These are phyloP conservation scores for Gasterosteus nipponicus DNA, from an alignment of 2,113 vertebrate species.

Conservation along the genomic window DNA sequence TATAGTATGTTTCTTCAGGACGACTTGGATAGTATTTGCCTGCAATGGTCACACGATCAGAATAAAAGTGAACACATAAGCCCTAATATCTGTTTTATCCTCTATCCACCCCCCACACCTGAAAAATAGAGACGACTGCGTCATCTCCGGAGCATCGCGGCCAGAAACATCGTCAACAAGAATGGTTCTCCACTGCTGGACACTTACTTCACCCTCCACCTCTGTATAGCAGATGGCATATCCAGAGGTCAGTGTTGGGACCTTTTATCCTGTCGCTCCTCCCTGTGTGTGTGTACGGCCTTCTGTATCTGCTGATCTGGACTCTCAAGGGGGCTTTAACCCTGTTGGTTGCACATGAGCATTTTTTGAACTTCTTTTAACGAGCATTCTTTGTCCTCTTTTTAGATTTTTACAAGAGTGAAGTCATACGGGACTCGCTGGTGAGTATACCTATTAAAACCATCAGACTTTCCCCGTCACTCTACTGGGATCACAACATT, in stretches of 20 bases:
- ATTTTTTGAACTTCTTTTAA: slow-evolving; percentile 2
- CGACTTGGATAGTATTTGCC: background rate
- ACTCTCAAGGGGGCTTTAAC: background rate
- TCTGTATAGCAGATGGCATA: slow-evolving; percentile 85
- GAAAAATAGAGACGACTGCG: slow-evolving; percentile 90
- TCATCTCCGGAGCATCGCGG: slow-evolving; percentile 95
- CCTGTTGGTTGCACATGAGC: background rate
- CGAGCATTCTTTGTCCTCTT: slow-evolving; percentile 15
- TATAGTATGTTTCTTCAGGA: background rate
- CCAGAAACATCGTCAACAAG: slow-evolving; percentile 93
- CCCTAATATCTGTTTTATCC: slow-evolving; percentile 12
- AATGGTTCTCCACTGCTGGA: slow-evolving; percentile 93
- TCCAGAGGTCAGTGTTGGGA: slow-evolving; percentile 78
- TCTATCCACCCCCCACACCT: background rate
- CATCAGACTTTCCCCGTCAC: background rate
- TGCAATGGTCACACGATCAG: background rate
- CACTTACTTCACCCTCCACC: slow-evolving; percentile 96
- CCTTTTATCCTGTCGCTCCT: too few relatives aligned
- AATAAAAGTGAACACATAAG: slow-evolving; percentile 6
- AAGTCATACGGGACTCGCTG: slow-evolving; percentile 97
- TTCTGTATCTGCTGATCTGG: background rate
- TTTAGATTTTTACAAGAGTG: slow-evolving; percentile 97
- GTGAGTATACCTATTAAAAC: slow-evolving; percentile 83
- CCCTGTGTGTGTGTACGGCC: background rate
- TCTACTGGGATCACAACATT: background rate